These are phyloP conservation scores for Anser brachyrhynchus DNA, from an alignment of 2,113 vertebrate genomes.

Conservation along the genomic window DNA sequence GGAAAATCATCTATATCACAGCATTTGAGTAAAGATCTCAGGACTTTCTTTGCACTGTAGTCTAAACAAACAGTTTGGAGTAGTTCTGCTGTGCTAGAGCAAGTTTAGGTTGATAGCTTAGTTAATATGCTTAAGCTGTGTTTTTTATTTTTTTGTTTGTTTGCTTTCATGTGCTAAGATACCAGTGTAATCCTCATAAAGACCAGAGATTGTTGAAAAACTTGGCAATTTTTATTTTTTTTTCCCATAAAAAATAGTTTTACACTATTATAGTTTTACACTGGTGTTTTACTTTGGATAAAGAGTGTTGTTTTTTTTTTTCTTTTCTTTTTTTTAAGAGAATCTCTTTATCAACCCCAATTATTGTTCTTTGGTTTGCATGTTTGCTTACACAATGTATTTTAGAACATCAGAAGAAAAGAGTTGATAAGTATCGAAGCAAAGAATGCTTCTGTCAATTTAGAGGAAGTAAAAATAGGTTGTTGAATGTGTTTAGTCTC, in stretches of 20 bases:
- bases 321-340: not conserved
- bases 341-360: not conserved
- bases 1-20: not conserved
- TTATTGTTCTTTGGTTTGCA: not conserved
- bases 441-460: not conserved
- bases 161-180: not conserved
- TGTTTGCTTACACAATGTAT: not conserved
- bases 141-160: not conserved
- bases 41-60: not conserved
- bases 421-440: not conserved
- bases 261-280: not conserved
- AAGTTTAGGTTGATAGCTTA: not conserved
- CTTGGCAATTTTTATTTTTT: not conserved
- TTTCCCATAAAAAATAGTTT: not conserved
- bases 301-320: not conserved
- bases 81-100: not conserved
- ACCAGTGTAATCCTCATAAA: not conserved
- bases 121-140: not conserved
- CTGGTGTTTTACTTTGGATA: not conserved
- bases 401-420: not conserved
- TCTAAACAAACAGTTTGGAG: not conserved
- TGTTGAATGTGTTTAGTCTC: not conserved
- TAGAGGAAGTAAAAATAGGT: not conserved
- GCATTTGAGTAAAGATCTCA: not conserved
- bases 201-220: not conserved